Base-by-base conservation (phyloP, 2,113 vertebrate species). In the Tonatia bakeri region DNA sequence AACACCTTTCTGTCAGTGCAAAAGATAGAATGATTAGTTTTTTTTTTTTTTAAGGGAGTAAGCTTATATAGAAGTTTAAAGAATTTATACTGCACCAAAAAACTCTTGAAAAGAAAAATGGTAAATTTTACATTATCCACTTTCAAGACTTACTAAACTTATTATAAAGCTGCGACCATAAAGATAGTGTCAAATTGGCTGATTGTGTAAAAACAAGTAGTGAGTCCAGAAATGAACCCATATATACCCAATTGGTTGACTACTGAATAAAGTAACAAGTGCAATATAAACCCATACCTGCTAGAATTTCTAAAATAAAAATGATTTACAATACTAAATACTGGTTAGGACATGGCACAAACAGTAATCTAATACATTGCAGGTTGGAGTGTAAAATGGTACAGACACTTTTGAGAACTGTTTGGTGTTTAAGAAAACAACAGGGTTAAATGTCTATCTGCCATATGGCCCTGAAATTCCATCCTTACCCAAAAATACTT, bases 281-380 rank as follows among this genome's bases (percentile, higher is more conserved):
- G 11, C 73, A 73, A 82, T 81, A 73, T 43, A 43, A 75, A 77
- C 43, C 0, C 54, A 40, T 56, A 40, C 12, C 54, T 24, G 69
- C 54, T 70, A 93, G 36, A 87, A 79, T 50, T 86, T 5, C 40
- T 88, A 89, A 94, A 93, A 80, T 70, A 79, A 94, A 91, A 87
- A 83, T 96, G 93, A 94, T 75, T 95, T 90, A 87, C 90, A 93
- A 16, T 26, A 87, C 61, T 94, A 96, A 93, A 86, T 97, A 92
- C 67, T 94, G 40, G 52, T 73, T 91, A 80, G 16, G 56, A 86
- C 91, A 15, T 40, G 13, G 40, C 38, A 13, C 45, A 76, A 94
- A 79, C 43, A 87, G 93, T 97, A 91, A 97, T 72, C 31, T 94
- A 94, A 95, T 91, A 88, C 36, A 4, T 40, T 54, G 45, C 20